Base-by-base conservation (phyloP, 2,797 vertebrate genomes). In the Myotis vivesi region DNA sequence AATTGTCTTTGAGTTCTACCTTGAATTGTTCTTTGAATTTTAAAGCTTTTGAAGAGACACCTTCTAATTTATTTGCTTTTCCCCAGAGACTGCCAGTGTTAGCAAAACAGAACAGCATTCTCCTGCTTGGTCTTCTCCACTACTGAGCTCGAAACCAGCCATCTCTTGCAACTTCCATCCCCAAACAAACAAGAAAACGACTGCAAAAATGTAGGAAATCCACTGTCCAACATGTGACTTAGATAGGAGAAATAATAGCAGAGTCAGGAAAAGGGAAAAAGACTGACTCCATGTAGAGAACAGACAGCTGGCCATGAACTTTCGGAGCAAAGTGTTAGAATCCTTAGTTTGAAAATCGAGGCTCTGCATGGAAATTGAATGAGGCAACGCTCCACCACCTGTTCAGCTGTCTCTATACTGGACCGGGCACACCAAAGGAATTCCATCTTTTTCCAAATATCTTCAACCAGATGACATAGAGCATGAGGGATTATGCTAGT, bases 251-350 rank as follows among this genome's bases (percentile, higher is more conserved):
- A 30, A 73, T 1, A 36, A 38, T 5, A 71, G 17, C 49, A 30
- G 41, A 38, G 20, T 25, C 38, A 36, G 30, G n/a, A 64, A 64
- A 19, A 30, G 49, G 20, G 41, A 36, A 69, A 33, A 36, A 68
- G 20, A 1, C 5, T 10, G 12, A 25, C 49, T 62, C 64, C 3
- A 0, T 3, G 22, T 1, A 12, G 22, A 79, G 38, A 46, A 30
- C 8, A 55, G 69, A 36, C 10, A 22, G 30, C 15, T 5, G 38
- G 20, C 46, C 25, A 7, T 1, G 6, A 44, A 22, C 77, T 49
- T 71, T 17, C 0, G 0, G 33, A 51, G 55, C 22, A 16, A 12
- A 59, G 53, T 53, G 15, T 23, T 23, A 33, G 36, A 57, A 53
- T 8, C 46, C 55, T 80, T 73, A 46, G 36, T 81, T 41, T 41